Base-by-base conservation (phyloP, 2,113 vertebrate species). In the Formicarius rufipectus region DNA sequence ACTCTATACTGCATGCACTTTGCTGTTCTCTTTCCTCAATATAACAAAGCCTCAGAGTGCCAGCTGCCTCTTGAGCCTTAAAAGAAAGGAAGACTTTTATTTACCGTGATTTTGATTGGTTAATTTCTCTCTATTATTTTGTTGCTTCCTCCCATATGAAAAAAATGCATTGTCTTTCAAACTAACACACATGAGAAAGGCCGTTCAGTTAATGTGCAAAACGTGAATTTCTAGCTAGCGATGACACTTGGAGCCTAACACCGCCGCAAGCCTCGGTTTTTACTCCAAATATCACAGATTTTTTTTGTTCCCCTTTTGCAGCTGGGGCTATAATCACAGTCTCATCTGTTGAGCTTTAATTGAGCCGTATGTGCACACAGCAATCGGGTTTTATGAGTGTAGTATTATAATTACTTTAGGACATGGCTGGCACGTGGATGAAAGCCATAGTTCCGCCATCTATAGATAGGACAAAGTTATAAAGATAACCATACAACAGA, bases 1-100 rank as follows among this genome's bases (percentile, higher is more conserved):
- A 96, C 93, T 97, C 96, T 96, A 96, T 97, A 97, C 96, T 96
- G 96, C 95, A 92, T 96, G 96, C 96, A 96, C 94, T 97, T 96
- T 97, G 96, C 96, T 95, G 95, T 91, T 96, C 95, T 95, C 95
- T 96, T 96, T 96, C 96, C 96, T 95, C 77, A 21, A 7, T 92
- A 83, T 91, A 97, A 97, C 96, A 97, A 97, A 97, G 96, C 95
- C 96, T 19, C 80, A 96, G 90, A 96, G 95, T 95, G 96, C 96
- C 96, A 97, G 96, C 96, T 97, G 96, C 96, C 96, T 96, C 96
- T 96, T 95, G 96, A 96, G 91, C 62, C 84, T 95, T 66, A 90
- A 87, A 96, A 96, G 92, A 92, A 95, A 93, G 96, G 96, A 93
- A 91, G 92, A 97, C 94, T 96, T 97, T 91, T 95, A 96, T 97